A percentile compares a stretch with the other conserved stretches of the same genome.
Conservation (phyloP, 2,113 vertebrate species). For the Sinocyclocheilus maitianheensis region DNA sequence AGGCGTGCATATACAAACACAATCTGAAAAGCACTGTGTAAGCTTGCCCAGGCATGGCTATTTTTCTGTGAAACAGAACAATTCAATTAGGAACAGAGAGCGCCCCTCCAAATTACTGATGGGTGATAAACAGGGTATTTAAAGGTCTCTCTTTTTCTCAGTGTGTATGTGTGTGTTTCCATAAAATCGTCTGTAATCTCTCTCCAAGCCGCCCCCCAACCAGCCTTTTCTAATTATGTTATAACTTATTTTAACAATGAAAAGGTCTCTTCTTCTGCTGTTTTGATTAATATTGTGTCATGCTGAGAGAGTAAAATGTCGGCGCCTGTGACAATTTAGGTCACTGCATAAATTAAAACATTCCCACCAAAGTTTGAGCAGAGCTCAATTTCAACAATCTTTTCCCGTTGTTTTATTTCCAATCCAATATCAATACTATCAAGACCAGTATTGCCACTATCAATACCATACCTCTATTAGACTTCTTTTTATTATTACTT, state of each 20-base stretch:
- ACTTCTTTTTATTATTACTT: background rate
- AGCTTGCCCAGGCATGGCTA: constrained; percentile 47
- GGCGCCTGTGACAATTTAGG: constrained; percentile 8
- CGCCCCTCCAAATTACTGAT: constrained; percentile 54
- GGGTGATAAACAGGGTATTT: constrained; percentile 54
- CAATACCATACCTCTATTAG: background rate
- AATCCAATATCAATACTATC: background rate
- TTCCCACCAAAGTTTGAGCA: no score
- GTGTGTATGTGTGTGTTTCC: background rate
- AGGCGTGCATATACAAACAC: constrained; percentile 59
- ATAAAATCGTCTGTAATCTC: constrained; percentile 27
- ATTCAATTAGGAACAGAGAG: constrained; percentile 57
- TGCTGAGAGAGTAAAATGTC: constrained; percentile 26
- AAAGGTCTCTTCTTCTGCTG: constrained; percentile 27
- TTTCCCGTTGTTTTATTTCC: background rate
- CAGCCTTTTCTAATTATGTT: constrained; percentile 29
- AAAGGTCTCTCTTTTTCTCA: constrained; percentile 10
- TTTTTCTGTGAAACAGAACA: constrained; percentile 54
- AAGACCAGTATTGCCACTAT: background rate
- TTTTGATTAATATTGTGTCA: constrained; percentile 36
- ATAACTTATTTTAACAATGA: constrained; percentile 42
- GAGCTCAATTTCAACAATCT: background rate
- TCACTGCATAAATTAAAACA: constrained; percentile 27
- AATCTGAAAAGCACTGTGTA: constrained; percentile 51
- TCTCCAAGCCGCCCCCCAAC: background rate